Conservation (phyloP, 30 jellyfish, hydroid and myxozoan species). For the Morbakka virulenta region DNA sequence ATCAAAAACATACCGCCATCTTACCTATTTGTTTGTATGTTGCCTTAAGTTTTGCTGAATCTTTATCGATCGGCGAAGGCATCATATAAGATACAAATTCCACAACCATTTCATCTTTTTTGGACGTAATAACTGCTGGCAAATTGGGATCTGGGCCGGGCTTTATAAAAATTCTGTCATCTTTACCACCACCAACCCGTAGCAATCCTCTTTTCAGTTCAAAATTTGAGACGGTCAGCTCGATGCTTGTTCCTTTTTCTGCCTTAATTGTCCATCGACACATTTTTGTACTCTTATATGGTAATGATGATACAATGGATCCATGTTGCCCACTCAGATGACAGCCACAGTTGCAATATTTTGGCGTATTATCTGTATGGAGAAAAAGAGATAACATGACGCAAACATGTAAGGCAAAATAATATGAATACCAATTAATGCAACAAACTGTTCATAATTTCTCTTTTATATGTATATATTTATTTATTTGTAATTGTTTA, state of each 20-base stretch:
- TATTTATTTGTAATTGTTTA: too few species aligned
- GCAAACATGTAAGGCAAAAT: too few species aligned
- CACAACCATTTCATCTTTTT: background rate
- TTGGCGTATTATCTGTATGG: background rate
- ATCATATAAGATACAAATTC: background rate
- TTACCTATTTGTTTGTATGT: background rate
- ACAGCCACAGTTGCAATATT: background rate
- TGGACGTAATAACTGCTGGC: background rate
- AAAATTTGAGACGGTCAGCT: background rate
- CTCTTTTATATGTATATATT: too few species aligned
- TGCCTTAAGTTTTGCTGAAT: background rate
- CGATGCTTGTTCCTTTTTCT: background rate
- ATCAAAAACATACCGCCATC: too few species aligned
- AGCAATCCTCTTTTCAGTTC: background rate
- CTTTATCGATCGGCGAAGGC: background rate
- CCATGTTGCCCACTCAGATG: background rate
- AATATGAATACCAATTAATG: too few species aligned
- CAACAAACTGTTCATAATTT: too few species aligned
- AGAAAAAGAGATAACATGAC: too few species aligned
- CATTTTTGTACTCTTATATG: background rate
- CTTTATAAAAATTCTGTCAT: background rate
- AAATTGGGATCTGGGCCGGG: background rate
- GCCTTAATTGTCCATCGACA: background rate
- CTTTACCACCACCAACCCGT: background rate
- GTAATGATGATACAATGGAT: background rate